A percentile compares a stretch with the other conserved stretches of the same genome.
These are phyloP conservation scores for Oceanites oceanicus DNA, from an alignment of 2,113 vertebrate species.

Conservation along the genomic window DNA sequence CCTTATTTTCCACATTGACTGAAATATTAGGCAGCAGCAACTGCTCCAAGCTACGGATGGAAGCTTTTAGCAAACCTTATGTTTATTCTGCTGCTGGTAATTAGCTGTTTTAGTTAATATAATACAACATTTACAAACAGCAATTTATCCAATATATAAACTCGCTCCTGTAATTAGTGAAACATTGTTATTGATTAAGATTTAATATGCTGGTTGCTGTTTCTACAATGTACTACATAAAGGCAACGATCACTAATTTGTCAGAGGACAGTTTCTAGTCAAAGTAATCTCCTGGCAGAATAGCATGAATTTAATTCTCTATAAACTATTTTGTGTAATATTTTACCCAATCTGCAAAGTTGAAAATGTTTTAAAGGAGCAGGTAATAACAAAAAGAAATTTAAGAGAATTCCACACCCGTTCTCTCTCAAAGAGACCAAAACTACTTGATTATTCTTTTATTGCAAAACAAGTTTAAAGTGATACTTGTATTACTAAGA, in stretches of 20 bases:
- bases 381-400: background rate
- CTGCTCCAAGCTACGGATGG: constrained; percentile 59
- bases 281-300: constrained; percentile 40
- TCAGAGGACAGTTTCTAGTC: constrained; percentile 53
- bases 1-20: constrained; percentile 64
- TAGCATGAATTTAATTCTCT: constrained; percentile 9
- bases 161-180: constrained; percentile 68
- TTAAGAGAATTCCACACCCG: background rate
- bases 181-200: constrained; percentile 77
- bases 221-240: constrained; percentile 33
- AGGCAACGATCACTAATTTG: constrained; percentile 44
- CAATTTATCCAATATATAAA: constrained; percentile 71
- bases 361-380: background rate
- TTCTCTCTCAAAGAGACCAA: background rate
- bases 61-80: constrained; percentile 69
- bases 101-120: constrained; percentile 74
- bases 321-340: background rate
- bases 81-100: constrained; percentile 70
- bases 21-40: constrained; percentile 63
- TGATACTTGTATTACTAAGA: background rate
- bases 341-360: background rate
- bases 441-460: background rate
- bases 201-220: constrained; percentile 61
- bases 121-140: constrained; percentile 72
- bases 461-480: background rate